These are phyloP conservation scores for Salpingus planirostris DNA, from an alignment of 2,888 invertebrate genomes.

Conservation along the genomic window DNA sequence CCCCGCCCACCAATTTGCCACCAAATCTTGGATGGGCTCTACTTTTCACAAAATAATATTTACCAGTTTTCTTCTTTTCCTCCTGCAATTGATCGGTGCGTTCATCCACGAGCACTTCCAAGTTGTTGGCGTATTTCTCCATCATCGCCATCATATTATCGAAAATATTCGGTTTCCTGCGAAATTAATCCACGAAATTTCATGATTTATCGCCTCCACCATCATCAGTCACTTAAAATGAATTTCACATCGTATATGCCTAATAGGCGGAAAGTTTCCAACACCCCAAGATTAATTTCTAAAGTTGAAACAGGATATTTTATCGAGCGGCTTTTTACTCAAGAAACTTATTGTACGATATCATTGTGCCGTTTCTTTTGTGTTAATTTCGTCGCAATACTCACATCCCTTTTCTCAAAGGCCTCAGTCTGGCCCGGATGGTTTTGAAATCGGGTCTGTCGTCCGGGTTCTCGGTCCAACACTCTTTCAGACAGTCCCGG, in stretches of 20 bases:
- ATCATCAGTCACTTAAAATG: too few species aligned
- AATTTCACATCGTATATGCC: background rate
- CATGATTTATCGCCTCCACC: background rate
- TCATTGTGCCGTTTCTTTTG: too few species aligned
- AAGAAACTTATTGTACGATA: background rate
- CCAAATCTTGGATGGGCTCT: too few species aligned
- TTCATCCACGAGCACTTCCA: slow-evolving; percentile 89
- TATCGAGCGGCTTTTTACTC: background rate
- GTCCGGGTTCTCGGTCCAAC: slow-evolving; percentile 77
- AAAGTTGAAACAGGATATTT: background rate
- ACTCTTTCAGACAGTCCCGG: slow-evolving; percentile 73
- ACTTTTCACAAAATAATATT: slow-evolving; percentile 5
- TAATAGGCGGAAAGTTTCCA: too few species aligned
- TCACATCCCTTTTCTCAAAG: slow-evolving; percentile 82
- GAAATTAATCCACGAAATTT: background rate
- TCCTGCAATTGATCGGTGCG: slow-evolving; percentile 87
- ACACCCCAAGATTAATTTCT: slow-evolving; percentile 1
- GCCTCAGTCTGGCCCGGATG: slow-evolving; percentile 68
- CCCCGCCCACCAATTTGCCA: too few species aligned
- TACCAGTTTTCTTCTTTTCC: slow-evolving; percentile 93
- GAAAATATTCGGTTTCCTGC: slow-evolving; percentile 88
- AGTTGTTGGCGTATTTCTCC: slow-evolving; percentile 94
- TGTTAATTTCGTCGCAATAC: too few species aligned
- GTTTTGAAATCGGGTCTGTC: slow-evolving; percentile 77
- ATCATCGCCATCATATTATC: slow-evolving; percentile 98